A percentile compares a stretch with the other conserved stretches of the same genome.
Evolutionary conservation across 2,113 vertebrate species (phyloP).

Genomic region (Orcinus orca): DNA sequence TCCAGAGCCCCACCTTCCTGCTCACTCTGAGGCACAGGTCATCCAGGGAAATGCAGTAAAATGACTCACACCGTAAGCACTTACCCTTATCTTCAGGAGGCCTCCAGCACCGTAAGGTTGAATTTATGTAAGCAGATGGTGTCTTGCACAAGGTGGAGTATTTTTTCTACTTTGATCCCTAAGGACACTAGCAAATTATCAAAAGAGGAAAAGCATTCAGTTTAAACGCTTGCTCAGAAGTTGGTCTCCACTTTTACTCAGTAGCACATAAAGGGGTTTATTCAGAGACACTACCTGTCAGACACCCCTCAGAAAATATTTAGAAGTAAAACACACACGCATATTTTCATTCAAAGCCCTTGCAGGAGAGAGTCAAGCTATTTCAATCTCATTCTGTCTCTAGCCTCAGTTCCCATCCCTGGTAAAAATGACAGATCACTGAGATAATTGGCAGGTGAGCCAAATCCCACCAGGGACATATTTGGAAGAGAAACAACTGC

Average conservation of each 20-base stretch:
- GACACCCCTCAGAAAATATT: background rate
- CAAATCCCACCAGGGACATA: background rate
- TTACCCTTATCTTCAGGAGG: too few relatives aligned
- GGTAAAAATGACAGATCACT: background rate
- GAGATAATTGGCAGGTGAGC: background rate
- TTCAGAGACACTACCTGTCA: background rate
- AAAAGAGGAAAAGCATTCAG: background rate
- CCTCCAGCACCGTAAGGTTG: rapidly evolving
- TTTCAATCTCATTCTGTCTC: background rate
- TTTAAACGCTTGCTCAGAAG: background rate
- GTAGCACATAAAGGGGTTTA: background rate
- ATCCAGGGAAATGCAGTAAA: background rate
- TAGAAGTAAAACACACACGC: background rate
- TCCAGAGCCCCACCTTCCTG: background rate
- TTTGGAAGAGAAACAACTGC: background rate
- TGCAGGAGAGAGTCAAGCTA: background rate
- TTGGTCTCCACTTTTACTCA: background rate
- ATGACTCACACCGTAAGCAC: background rate
- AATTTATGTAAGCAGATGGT: background rate
- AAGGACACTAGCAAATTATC: background rate
- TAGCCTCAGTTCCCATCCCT: background rate
- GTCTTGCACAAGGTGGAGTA: background rate
- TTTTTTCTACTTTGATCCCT: background rate
- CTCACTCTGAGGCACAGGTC: background rate
- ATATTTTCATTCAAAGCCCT: background rate